Percentiles rank a stretch among this genome's conserved stretches.
Conservation (phyloP, 2,797 vertebrate species). For the Myripristis murdjan region DNA sequence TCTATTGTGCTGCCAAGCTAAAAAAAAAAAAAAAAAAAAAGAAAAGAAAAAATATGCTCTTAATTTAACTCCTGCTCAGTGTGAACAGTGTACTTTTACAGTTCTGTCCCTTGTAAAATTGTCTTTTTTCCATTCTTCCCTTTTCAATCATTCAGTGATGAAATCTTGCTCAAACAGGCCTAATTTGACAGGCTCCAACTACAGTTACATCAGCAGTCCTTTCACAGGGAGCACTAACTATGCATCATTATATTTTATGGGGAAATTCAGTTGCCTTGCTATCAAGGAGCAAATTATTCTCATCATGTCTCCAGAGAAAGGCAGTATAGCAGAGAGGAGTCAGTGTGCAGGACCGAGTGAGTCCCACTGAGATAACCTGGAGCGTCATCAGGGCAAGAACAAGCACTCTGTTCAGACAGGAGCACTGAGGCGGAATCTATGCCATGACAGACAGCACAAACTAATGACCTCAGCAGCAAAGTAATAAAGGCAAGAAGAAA, state of each 20-base stretch:
- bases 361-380: slow-evolving; percentile 26
- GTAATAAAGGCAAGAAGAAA: slow-evolving; percentile 12
- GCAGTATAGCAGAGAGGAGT: slow-evolving; percentile 8
- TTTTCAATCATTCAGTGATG: slow-evolving; percentile 1
- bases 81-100: neutral
- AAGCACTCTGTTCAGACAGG: slow-evolving; percentile 42
- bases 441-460: slow-evolving; percentile 26
- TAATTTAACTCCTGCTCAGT: neutral
- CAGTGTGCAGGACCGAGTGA: slow-evolving; percentile 7
- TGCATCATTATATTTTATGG: neutral
- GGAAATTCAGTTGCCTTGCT: slow-evolving; percentile 2
- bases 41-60: neutral
- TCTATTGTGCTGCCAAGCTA: slow-evolving; percentile 27
- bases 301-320: slow-evolving; percentile 44
- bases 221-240: neutral
- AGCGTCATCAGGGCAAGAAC: slow-evolving; percentile 17
- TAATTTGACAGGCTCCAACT: slow-evolving; percentile 1
- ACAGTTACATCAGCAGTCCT: slow-evolving; percentile 17
- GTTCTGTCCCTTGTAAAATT: neutral
- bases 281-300: slow-evolving; percentile 27
- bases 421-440: slow-evolving; percentile 45
- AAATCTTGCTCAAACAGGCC: neutral
- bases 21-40: neutral
- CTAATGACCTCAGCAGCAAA: slow-evolving; percentile 31
- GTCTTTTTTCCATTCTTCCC: neutral